Conservation (phyloP, 2,113 vertebrate species). For the Oryzias woworae region DNA sequence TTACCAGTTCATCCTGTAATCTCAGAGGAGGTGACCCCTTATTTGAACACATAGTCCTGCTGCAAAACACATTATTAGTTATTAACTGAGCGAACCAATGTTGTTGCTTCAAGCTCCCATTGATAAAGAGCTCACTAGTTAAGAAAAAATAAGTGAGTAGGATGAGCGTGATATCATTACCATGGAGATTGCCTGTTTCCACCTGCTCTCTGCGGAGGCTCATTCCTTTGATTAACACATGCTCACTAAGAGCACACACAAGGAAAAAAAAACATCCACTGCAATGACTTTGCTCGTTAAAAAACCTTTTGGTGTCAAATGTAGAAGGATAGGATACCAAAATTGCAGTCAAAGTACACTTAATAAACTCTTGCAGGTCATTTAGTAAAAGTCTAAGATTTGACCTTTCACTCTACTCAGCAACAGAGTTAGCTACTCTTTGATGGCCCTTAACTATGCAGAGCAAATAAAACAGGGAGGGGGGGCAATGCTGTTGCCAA, state of each 20-base stretch:
- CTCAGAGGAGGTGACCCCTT: too few relatives aligned
- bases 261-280: slow-evolving; percentile 27
- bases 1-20: too few relatives aligned
- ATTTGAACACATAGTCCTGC: too few relatives aligned
- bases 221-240: slow-evolving; percentile 37
- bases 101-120: slow-evolving; percentile 5
- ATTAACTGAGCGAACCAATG: slow-evolving; percentile 1
- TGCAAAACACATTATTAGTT: too few relatives aligned
- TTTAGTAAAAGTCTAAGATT: not conserved
- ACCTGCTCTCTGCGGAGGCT: slow-evolving; percentile 24
- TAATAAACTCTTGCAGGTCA: not conserved
- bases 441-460: slow-evolving; percentile 7
- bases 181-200: slow-evolving; percentile 6
- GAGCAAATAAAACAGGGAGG: slow-evolving; percentile 5
- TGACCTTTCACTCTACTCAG: not conserved
- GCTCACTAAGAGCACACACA: slow-evolving; percentile 17
- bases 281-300: not conserved
- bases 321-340: not conserved
- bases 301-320: slow-evolving; percentile 7
- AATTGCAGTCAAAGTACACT: not conserved
- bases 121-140: slow-evolving; percentile 12
- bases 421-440: slow-evolving; percentile 4
- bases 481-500: not conserved
- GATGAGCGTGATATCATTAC: not conserved
- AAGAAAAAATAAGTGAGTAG: not conserved